phyloP scores from a whole-genome alignment of 2,113 vertebrate species.

The Axis porcinus region DNA sequence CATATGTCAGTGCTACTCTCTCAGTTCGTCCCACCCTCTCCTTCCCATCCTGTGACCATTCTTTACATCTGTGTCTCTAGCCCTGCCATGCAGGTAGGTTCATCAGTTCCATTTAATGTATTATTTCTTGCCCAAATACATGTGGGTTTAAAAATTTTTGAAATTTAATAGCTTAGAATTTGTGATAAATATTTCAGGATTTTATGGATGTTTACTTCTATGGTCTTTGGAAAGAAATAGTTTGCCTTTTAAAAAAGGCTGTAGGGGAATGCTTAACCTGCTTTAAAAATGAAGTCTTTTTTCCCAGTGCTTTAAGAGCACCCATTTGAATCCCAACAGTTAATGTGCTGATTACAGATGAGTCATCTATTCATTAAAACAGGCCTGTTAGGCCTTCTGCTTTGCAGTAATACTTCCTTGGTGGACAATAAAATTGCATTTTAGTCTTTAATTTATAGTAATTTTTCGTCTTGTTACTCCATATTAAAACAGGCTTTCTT shows the following conservation, averaged over 20 bases:
- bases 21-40: background rate
- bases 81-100: background rate
- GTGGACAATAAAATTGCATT: conserved; percentile 69
- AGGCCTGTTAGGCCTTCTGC: conserved; percentile 65
- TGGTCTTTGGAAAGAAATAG: conserved; percentile 50
- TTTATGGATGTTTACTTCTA: conserved; percentile 36
- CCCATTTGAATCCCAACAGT: conserved; percentile 70
- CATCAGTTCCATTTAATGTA: background rate
- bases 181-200: conserved; percentile 48
- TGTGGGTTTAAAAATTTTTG: background rate
- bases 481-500: conserved; percentile 53
- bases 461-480: conserved; percentile 57
- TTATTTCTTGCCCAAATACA: conserved; percentile 10
- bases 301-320: conserved; percentile 62
- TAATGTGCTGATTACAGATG: conserved; percentile 71
- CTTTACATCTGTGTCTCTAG: background rate
- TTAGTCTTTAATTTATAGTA: conserved; percentile 67
- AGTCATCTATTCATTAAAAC: conserved; percentile 74
- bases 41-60: background rate
- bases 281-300: conserved; percentile 66
- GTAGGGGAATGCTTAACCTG: conserved; percentile 64
- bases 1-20: background rate
- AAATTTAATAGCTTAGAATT: conserved; percentile 42
- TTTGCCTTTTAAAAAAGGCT: conserved; percentile 52
- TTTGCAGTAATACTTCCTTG: conserved; percentile 66